A percentile compares a stretch with the other conserved stretches of the same genome.
These are phyloP conservation scores for Cyclura pinguis DNA, from an alignment of 2,797 vertebrate species.

Conservation along the genomic window DNA sequence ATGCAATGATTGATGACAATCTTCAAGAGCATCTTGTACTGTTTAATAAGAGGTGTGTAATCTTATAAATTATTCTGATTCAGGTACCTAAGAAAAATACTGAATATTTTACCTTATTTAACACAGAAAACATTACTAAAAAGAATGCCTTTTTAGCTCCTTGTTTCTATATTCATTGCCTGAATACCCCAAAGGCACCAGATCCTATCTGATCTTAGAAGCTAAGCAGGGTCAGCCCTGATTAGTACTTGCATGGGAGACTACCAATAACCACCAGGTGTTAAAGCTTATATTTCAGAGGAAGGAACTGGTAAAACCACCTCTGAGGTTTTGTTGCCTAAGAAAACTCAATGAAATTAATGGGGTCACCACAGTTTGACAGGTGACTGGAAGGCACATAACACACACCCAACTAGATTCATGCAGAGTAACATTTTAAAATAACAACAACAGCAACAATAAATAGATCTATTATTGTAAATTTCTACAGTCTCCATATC, in stretches of 20 bases:
- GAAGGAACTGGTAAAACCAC: too few relatives aligned
- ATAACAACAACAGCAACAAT: background rate
- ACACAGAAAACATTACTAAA: background rate
- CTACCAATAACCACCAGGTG: too few relatives aligned
- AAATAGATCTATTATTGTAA: background rate
- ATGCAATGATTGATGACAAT: background rate
- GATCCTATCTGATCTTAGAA: too few relatives aligned
- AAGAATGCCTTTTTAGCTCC: background rate
- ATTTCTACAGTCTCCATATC: background rate
- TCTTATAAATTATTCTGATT: slow-evolving; percentile 27
- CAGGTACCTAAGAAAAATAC: slow-evolving; percentile 33
- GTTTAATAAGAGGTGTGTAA: slow-evolving; percentile 10
- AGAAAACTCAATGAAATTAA: too few relatives aligned
- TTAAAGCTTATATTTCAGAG: too few relatives aligned
- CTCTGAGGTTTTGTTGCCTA: too few relatives aligned
- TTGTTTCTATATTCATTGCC: background rate
- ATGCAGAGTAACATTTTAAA: background rate
- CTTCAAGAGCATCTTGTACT: slow-evolving; percentile 14
- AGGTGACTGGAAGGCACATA: too few relatives aligned
- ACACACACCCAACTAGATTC: too few relatives aligned
- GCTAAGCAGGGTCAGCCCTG: too few relatives aligned
- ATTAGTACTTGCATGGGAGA: too few relatives aligned
- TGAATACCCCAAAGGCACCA: too few relatives aligned
- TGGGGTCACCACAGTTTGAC: too few relatives aligned
- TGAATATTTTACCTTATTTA: background rate